Percentiles rank a stretch among this genome's conserved stretches.
phyloP scores from a whole-genome alignment of 2,888 invertebrate genomes.

The Sclerodermus sp. region DNA sequence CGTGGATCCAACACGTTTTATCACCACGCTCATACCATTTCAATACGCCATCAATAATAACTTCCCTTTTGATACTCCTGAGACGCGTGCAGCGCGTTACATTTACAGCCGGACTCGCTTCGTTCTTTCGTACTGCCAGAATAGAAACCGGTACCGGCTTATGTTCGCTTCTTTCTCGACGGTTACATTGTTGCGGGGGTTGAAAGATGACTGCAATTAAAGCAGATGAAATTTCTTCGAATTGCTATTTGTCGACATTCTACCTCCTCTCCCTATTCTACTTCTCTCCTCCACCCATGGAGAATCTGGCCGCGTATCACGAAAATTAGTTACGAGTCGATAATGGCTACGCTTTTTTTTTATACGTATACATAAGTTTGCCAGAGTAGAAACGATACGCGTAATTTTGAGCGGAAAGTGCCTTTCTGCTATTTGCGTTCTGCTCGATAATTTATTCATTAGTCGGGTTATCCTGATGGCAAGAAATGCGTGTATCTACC shows the following conservation, averaged over 20 bases:
- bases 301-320: too few species aligned
- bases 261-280: too few species aligned
- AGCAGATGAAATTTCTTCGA: constrained; percentile 33
- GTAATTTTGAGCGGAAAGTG: background rate
- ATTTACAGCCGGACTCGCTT: constrained; percentile 21
- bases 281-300: too few species aligned
- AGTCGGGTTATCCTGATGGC: background rate
- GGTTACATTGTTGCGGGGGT: constrained; percentile 40
- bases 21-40: constrained; percentile 55
- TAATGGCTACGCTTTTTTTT: too few species aligned
- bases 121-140: constrained; percentile 11
- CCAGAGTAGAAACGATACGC: too few species aligned
- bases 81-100: constrained; percentile 31
- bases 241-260: constrained; percentile 11
- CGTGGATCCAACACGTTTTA: constrained; percentile 51
- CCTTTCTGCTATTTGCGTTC: background rate
- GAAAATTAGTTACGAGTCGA: too few species aligned
- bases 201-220: constrained; percentile 49
- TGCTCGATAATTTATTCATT: background rate
- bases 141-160: constrained; percentile 13
- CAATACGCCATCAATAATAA: constrained; percentile 58
- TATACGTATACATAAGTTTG: too few species aligned
- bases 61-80: constrained; percentile 31
- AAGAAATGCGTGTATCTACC: background rate
- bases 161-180: constrained; percentile 16